Percentiles rank a stretch among this genome's conserved stretches.
These are phyloP conservation scores for Macrochelys suwanniensis DNA, from an alignment of 2,797 vertebrate species.

Conservation along the genomic window DNA sequence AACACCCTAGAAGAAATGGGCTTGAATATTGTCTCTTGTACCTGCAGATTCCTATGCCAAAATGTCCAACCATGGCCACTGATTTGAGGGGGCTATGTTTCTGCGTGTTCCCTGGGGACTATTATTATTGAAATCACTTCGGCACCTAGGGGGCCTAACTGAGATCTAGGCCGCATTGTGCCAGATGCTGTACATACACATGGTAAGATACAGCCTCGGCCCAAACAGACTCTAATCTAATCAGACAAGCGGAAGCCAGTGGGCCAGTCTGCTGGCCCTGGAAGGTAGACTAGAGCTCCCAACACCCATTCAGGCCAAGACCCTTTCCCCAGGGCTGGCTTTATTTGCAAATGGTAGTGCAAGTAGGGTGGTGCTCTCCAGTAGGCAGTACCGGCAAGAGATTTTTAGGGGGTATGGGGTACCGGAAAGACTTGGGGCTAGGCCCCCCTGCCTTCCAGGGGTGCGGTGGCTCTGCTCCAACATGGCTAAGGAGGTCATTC, in stretches of 20 bases:
- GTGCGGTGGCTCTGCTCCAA: too few species aligned
- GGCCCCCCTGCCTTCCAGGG: too few species aligned
- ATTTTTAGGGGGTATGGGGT: too few species aligned
- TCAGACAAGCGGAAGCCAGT: not conserved
- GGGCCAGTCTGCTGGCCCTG: not conserved
- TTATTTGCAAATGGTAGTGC: not conserved
- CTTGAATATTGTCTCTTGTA: not conserved
- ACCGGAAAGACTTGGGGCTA: too few species aligned
- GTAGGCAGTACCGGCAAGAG: too few species aligned
- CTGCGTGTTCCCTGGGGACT: rapidly evolving
- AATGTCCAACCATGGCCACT: rapidly evolving
- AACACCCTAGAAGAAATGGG: not conserved
- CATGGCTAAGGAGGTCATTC: too few species aligned
- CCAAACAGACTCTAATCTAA: not conserved
- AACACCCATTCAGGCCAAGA: not conserved
- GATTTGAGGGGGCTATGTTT: not conserved
- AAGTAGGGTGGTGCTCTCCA: too few species aligned
- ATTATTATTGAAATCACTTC: not conserved
- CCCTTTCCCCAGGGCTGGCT: not conserved
- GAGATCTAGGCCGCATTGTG: not conserved
- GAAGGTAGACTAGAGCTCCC: not conserved
- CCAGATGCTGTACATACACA: not conserved
- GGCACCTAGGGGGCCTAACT: not conserved
- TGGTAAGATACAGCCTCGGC: not conserved
- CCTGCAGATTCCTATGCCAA: not conserved